A percentile compares a stretch with the other conserved stretches of the same genome.
Evolutionary conservation across 2,888 invertebrate species (phyloP).

Genomic region (Scotopteryx bipunctaria): DNA sequence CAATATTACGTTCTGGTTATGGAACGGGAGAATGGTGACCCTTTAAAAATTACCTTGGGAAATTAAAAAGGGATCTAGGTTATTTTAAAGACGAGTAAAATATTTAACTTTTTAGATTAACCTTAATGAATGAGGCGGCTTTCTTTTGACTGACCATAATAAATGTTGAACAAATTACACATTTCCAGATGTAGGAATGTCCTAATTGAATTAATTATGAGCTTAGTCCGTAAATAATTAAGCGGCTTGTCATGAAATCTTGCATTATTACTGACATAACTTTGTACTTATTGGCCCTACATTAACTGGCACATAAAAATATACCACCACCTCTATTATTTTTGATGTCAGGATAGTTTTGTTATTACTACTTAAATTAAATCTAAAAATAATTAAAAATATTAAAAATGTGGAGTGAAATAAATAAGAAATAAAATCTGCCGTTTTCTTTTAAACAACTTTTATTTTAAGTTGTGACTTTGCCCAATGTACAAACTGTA

Average conservation of each 20-base stretch:
- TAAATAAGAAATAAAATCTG: no score
- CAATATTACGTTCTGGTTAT: no score
- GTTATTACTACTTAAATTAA: no score
- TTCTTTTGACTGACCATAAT: conserved; percentile 9
- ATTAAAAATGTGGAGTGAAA: no score
- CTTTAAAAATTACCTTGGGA: neutral
- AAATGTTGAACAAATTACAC: conserved; percentile 3
- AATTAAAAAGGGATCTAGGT: neutral
- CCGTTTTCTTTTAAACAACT: no score
- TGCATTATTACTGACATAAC: conserved; percentile 8
- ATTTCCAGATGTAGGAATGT: conserved; percentile 10
- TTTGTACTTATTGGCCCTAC: conserved; percentile 3
- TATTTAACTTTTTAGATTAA: neutral
- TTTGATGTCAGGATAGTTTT: neutral
- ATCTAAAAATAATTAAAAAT: no score
- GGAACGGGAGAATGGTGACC: no score
- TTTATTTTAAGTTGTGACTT: no score
- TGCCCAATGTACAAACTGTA: no score
- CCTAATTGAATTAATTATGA: conserved; percentile 11
- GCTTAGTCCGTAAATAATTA: conserved; percentile 3
- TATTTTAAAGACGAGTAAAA: neutral
- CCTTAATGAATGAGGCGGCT: conserved; percentile 11
- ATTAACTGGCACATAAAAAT: neutral
- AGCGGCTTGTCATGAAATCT: conserved; percentile 6
- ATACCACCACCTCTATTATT: no score